A percentile compares a stretch with the other conserved stretches of the same genome.
Conservation (phyloP, 2,113 vertebrate genomes). For the rat (Rattus norvegicus) region DNA sequence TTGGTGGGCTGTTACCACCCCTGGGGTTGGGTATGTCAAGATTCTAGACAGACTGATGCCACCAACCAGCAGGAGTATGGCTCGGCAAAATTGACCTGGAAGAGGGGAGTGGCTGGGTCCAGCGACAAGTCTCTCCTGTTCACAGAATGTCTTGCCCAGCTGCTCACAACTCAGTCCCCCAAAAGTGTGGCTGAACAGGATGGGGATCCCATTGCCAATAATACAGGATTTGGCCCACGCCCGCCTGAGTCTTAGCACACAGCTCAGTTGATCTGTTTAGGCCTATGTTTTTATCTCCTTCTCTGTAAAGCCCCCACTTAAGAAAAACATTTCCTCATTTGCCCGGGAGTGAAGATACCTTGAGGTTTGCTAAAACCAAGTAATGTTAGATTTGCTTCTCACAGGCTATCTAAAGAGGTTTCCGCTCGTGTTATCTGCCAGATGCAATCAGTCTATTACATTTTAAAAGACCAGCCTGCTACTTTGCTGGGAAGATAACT, state of each 20-base stretch:
- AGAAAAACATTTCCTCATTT: constrained; percentile 66
- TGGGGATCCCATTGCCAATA: background rate
- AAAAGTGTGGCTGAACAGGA: background rate
- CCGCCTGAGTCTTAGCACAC: background rate
- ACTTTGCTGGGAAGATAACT: background rate
- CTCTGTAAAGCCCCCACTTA: background rate
- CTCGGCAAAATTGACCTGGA: background rate
- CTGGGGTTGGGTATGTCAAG: background rate
- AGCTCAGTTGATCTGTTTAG: background rate
- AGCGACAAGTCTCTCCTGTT: background rate
- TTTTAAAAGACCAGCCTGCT: constrained; percentile 19
- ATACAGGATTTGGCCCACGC: background rate
- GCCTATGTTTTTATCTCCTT: constrained; percentile 21
- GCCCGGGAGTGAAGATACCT: constrained; percentile 59
- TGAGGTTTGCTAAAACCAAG: constrained; percentile 64
- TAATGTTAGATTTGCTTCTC: constrained; percentile 65
- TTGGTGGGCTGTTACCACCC: background rate
- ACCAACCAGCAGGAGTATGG: background rate
- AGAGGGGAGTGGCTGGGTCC: background rate
- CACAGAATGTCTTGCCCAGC: background rate
- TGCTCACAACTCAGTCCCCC: background rate
- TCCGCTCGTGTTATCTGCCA: constrained; percentile 23
- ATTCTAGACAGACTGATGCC: background rate
- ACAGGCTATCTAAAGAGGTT: background rate
- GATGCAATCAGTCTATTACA: constrained; percentile 35